Percentiles rank a stretch among this genome's conserved stretches.
Evolutionary conservation across 2,113 vertebrate species (phyloP).

Genomic region (Sander vitreus): DNA sequence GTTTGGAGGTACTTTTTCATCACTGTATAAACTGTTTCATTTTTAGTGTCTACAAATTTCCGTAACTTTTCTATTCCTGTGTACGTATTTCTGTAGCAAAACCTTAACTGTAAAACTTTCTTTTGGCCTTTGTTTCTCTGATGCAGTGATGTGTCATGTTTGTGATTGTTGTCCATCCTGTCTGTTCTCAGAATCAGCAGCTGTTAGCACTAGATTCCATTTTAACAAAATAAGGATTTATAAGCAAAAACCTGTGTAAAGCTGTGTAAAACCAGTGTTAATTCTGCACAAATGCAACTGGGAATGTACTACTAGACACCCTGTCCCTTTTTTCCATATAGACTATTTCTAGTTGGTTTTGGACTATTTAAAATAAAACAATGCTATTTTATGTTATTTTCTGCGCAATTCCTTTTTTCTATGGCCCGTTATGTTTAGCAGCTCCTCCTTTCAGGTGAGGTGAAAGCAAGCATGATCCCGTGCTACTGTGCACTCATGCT

Average conservation of each 20-base stretch:
- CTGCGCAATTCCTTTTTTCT: neutral
- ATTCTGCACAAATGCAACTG: neutral
- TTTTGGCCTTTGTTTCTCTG: neutral
- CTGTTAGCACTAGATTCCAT: neutral
- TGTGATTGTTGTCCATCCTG: too few species aligned
- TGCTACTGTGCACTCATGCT: too few species aligned
- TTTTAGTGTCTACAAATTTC: neutral
- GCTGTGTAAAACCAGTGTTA: neutral
- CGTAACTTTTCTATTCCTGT: neutral
- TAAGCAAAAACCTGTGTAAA: neutral
- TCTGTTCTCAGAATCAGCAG: too few species aligned
- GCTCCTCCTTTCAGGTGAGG: neutral
- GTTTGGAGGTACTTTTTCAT: constrained; percentile 24
- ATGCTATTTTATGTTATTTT: neutral
- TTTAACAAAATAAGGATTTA: neutral
- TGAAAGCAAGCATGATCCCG: neutral
- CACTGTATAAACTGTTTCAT: neutral
- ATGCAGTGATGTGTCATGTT: too few species aligned
- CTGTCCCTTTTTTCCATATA: neutral
- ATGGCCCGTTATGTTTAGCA: neutral
- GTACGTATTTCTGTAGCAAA: neutral
- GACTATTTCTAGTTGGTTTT: neutral
- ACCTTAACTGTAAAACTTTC: neutral
- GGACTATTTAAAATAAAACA: neutral
- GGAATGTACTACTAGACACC: neutral